Percentiles rank a stretch among this genome's conserved stretches.
These are phyloP conservation scores for Coelinius sp. DNA, from an alignment of 2,888 invertebrate genomes.

Conservation along the genomic window DNA sequence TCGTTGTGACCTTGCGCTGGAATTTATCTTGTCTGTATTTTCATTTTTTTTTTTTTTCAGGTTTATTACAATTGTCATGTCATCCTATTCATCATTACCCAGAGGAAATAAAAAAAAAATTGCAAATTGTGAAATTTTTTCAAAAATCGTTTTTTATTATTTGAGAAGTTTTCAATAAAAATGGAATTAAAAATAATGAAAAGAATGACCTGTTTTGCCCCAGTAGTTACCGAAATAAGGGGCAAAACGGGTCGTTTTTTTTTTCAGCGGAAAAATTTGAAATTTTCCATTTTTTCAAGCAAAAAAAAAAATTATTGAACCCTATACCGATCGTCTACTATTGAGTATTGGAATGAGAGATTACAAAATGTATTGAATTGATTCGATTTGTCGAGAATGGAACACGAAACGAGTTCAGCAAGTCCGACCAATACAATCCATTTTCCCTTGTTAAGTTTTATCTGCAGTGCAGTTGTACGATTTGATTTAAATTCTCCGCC, in stretches of 20 bases:
- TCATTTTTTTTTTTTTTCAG: background rate
- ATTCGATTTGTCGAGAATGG: slow-evolving; percentile 37
- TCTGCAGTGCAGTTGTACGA: slow-evolving; percentile 7
- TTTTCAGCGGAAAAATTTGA: too few species aligned
- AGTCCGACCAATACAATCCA: slow-evolving; percentile 33
- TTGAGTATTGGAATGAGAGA: slow-evolving; percentile 12
- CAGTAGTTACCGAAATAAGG: too few species aligned
- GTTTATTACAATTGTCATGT: background rate
- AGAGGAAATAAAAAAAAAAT: background rate
- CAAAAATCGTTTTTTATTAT: too few species aligned
- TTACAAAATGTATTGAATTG: slow-evolving; percentile 22
- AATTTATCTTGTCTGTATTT: slow-evolving; percentile 15
- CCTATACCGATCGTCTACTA: background rate
- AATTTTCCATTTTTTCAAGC: too few species aligned
- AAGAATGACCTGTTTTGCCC: too few species aligned
- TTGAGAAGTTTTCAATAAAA: too few species aligned
- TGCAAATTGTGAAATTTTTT: background rate
- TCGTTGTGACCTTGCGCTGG: slow-evolving; percentile 40
- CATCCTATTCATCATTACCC: slow-evolving; percentile 5
- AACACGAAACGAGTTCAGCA: slow-evolving; percentile 21
- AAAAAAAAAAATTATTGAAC: too few species aligned
- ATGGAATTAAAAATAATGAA: too few species aligned
- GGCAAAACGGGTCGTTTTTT: too few species aligned
- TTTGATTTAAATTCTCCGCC: background rate
- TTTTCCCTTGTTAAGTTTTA: slow-evolving; percentile 27